phyloP scores from a whole-genome alignment of 1,140 invertebrate species.

The Hycleus cichorii region DNA sequence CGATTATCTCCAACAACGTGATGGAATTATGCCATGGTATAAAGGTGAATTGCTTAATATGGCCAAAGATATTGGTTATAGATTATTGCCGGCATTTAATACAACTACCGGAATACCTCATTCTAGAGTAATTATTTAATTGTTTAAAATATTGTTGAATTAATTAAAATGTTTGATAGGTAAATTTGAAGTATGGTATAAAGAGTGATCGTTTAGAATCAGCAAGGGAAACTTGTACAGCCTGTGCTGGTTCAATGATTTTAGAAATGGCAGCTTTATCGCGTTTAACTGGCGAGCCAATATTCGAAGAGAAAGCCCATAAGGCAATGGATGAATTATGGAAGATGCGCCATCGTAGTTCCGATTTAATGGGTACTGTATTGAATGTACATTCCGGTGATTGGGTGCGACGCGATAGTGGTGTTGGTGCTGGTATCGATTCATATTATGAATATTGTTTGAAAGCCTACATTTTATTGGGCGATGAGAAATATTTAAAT shows the following conservation, averaged over 20 bases:
- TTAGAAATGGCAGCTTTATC: slow-evolving; percentile 95
- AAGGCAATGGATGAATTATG: slow-evolving; percentile 96
- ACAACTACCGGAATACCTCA: slow-evolving; percentile 96
- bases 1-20: slow-evolving; percentile 68
- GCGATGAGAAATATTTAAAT: slow-evolving; percentile 83
- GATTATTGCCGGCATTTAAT: slow-evolving; percentile 94
- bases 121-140: slow-evolving; percentile 59
- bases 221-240: slow-evolving; percentile 88
- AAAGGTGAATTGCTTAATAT: slow-evolving; percentile 79
- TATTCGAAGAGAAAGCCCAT: slow-evolving; percentile 93
- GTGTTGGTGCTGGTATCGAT: slow-evolving; percentile 98
- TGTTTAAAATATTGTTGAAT: too few species aligned
- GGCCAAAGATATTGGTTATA: slow-evolving; percentile 87
- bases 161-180: too few species aligned
- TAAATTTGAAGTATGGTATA: slow-evolving; percentile 82
- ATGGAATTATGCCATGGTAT: slow-evolving; percentile 82
- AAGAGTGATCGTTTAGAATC: slow-evolving; percentile 65
- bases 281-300: slow-evolving; percentile 80
- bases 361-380: slow-evolving; percentile 89
- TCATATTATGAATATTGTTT: slow-evolving; percentile 98
- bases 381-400: slow-evolving; percentile 96
- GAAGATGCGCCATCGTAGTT: slow-evolving; percentile 85
- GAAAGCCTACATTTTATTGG: slow-evolving; percentile 81
- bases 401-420: slow-evolving; percentile 92
- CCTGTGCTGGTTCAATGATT: slow-evolving; percentile 97